Evolutionary conservation across 2,888 invertebrate species (phyloP).

Genomic region (Balanococcus diminutus): DNA sequence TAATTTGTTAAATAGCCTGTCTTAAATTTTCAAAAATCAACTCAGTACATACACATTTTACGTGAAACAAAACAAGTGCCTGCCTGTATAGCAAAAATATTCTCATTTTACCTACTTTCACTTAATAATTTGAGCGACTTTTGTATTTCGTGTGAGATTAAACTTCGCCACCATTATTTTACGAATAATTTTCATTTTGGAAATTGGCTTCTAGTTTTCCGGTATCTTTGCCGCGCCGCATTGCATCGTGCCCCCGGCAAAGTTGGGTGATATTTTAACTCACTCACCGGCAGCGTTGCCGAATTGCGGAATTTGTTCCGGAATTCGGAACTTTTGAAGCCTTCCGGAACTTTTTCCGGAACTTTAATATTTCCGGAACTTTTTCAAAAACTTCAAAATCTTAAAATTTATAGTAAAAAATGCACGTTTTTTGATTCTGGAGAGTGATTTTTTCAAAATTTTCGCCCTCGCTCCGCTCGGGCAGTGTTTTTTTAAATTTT

Average conservation of each 20-base stretch:
- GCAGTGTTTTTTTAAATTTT: no score
- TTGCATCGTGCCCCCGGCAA: not conserved
- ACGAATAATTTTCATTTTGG: not conserved
- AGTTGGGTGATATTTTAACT: not conserved
- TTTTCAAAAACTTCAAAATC: no score
- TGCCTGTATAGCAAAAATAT: not conserved
- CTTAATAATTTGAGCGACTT: not conserved
- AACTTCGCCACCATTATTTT: not conserved
- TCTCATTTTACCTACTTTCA: not conserved
- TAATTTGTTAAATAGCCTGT: conserved; percentile 16
- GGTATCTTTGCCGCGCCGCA: not conserved
- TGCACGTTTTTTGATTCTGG: no score
- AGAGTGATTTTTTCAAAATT: no score
- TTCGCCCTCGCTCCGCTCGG: no score
- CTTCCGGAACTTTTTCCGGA: no score
- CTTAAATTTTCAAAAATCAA: conserved; percentile 22
- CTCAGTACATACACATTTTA: not conserved
- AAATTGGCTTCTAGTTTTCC: not conserved
- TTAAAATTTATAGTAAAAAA: no score
- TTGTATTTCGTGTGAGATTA: not conserved
- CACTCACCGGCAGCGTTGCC: no score
- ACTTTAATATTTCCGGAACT: no score
- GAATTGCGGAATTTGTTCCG: no score
- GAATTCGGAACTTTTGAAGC: no score
- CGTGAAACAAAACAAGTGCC: not conserved